A percentile compares a stretch with the other conserved stretches of the same genome.
Evolutionary conservation across 2,888 invertebrate genomes (phyloP).

Genomic region (Cephus rjabovi): DNA sequence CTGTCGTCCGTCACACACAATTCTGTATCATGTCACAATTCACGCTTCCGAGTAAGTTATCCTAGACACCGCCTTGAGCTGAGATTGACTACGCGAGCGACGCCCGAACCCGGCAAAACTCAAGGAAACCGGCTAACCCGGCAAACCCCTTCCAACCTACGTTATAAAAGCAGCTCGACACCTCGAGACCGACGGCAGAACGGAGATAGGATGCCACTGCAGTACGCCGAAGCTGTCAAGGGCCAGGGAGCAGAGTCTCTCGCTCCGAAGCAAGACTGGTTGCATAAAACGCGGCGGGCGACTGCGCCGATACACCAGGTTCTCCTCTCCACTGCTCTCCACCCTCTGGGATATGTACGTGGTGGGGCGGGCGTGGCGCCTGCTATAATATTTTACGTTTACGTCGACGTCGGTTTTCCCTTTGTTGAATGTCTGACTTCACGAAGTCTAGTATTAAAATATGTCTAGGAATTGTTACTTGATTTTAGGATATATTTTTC

Average conservation of each 20-base stretch:
- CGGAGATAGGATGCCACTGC: neutral
- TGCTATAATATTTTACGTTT: conserved; percentile 5
- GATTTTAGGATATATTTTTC: neutral
- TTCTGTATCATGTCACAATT: neutral
- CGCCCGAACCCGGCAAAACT: neutral
- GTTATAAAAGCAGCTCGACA: neutral
- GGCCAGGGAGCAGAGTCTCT: conserved; percentile 44
- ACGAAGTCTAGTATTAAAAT: neutral
- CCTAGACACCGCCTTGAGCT: conserved; percentile 5
- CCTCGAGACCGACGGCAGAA: conserved; percentile 1
- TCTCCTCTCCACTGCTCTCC: conserved; percentile 25
- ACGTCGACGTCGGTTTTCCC: neutral
- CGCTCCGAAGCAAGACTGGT: conserved; percentile 64
- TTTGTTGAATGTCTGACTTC: neutral
- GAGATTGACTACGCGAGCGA: neutral
- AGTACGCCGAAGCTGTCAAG: conserved; percentile 17
- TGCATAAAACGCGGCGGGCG: conserved; percentile 61
- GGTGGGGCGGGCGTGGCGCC: conserved; percentile 61
- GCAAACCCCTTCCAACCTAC: neutral
- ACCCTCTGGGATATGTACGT: conserved; percentile 20
- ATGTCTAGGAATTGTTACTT: neutral
- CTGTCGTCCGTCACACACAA: conserved; percentile 12
- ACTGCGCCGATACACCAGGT: conserved; percentile 51
- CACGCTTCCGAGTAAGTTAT: conserved; percentile 5
- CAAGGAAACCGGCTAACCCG: conserved; percentile 1